A percentile compares a stretch with the other conserved stretches of the same genome.
phyloP scores from a whole-genome alignment of 2,113 vertebrate species.

The western clawed frog (Xenopus tropicalis) region DNA sequence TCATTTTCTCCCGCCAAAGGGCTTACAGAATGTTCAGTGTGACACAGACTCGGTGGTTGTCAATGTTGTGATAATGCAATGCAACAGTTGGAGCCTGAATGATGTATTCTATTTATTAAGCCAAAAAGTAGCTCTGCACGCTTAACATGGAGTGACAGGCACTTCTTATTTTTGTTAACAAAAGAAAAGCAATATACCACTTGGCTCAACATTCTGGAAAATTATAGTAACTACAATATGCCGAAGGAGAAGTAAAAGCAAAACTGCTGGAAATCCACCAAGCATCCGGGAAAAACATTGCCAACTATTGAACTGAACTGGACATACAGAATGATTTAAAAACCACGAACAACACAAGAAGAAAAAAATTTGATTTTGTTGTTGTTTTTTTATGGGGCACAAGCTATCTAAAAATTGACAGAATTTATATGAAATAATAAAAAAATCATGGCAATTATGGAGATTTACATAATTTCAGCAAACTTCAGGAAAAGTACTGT shows the following conservation, averaged over 20 bases:
- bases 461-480: too few species aligned
- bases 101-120: conserved; percentile 3
- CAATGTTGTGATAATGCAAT: conserved; percentile 10
- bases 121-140: neutral
- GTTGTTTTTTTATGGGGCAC: too few species aligned
- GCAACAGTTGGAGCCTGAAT: neutral
- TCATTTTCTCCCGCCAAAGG: neutral
- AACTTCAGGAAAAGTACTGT: too few species aligned
- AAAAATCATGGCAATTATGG: too few species aligned
- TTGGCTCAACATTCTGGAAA: conserved; percentile 16
- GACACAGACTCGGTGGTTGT: conserved; percentile 4
- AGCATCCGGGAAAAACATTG: neutral
- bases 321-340: neutral
- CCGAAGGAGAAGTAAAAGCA: neutral
- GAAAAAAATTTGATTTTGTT: too few species aligned
- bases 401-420: too few species aligned
- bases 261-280: conserved; percentile 4
- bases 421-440: too few species aligned
- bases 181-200: conserved; percentile 12
- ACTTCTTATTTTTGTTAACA: conserved; percentile 2
- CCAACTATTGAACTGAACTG: conserved; percentile 4
- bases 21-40: neutral
- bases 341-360: too few species aligned
- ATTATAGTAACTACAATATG: conserved; percentile 2
- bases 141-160: neutral